These are phyloP conservation scores for Macrochelys suwanniensis DNA, from an alignment of 2,797 vertebrate species.

Conservation along the genomic window DNA sequence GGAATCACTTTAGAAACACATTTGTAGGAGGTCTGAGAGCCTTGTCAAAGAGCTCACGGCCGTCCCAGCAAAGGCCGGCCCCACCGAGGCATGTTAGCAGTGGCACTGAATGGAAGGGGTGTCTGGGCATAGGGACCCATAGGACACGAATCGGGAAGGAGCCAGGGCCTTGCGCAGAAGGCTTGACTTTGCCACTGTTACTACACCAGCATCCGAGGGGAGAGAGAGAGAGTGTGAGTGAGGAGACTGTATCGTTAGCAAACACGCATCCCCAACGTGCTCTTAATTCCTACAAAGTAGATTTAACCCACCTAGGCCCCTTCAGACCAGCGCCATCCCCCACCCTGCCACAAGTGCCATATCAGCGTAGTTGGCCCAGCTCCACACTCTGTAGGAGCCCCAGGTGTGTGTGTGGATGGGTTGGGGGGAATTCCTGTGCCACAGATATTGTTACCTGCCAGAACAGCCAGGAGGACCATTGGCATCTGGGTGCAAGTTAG, in stretches of 20 bases:
- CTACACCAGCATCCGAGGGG: background rate
- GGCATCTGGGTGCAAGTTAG: background rate
- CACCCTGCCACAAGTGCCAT: background rate
- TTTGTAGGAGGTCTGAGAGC: background rate
- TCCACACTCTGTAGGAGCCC: background rate
- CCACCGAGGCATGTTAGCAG: background rate
- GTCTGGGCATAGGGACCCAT: background rate
- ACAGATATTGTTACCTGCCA: no score
- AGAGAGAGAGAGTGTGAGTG: background rate
- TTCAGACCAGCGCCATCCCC: background rate
- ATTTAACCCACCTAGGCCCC: background rate
- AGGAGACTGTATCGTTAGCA: background rate
- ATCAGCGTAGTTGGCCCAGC: background rate
- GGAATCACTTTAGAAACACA: background rate
- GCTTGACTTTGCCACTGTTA: background rate
- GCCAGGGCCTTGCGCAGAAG: background rate
- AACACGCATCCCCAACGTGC: background rate
- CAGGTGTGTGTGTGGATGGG: background rate
- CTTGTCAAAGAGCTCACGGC: background rate
- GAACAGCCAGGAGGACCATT: background rate
- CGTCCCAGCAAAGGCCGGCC: background rate
- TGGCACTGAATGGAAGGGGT: background rate
- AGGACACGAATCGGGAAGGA: background rate
- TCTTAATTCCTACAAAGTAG: background rate
- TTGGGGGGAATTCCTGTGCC: background rate